Evolutionary conservation across 2,888 invertebrate genomes (phyloP).

Genomic region (Dasypogon diadema): DNA sequence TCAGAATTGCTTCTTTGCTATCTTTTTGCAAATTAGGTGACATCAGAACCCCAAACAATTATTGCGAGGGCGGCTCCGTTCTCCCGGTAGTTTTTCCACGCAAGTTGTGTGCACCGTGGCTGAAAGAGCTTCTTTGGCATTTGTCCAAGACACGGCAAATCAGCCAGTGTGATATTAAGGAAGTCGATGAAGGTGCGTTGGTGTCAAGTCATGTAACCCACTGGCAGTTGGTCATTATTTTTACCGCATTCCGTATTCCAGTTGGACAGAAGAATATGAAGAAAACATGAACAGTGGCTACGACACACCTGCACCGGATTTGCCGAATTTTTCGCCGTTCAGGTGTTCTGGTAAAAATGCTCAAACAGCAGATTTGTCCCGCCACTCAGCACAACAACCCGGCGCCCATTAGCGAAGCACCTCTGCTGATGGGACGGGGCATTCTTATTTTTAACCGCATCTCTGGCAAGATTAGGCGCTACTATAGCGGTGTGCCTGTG

Average conservation of each 20-base stretch:
- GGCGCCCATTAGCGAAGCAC: neutral
- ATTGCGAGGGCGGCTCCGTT: slow-evolving; percentile 33
- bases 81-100: slow-evolving; percentile 18
- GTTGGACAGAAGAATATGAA: neutral
- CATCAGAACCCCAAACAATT: slow-evolving; percentile 39
- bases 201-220: slow-evolving; percentile 29
- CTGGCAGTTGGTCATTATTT: neutral
- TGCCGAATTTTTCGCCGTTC: too few relatives aligned
- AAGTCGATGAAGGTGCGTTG: slow-evolving; percentile 21
- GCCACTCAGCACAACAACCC: neutral
- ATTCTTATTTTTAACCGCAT: neutral
- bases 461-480: neutral
- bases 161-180: slow-evolving; percentile 31
- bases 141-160: slow-evolving; percentile 16
- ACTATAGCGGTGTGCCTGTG: neutral
- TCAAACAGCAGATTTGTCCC: neutral
- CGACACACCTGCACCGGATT: too few relatives aligned
- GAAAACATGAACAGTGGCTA: neutral
- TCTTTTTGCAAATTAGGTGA: neutral
- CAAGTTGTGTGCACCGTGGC: neutral
- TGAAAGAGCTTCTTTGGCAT: slow-evolving; percentile 40
- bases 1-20: too few relatives aligned
- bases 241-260: slow-evolving; percentile 9
- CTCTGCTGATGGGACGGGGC: neutral
- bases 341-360: neutral